Evolutionary conservation across 2,888 invertebrate genomes (phyloP), one percentile per base, ranked within the genome.

Genomic region (Stenichneumon culpator): DNA sequence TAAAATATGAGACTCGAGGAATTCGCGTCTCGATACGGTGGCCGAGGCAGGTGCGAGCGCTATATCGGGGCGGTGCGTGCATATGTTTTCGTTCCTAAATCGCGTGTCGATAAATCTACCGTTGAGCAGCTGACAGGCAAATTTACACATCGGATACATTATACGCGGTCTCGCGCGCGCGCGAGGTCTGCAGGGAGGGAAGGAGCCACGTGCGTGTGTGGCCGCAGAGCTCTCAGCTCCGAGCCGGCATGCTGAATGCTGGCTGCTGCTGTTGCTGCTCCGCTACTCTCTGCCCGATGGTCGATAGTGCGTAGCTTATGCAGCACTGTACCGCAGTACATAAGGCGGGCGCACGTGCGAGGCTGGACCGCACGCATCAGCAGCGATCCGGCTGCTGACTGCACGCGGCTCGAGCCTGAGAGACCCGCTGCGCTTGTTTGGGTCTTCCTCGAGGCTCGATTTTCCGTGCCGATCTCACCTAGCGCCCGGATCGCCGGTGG

Each of bases 121-220:
- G 87, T 87, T 82, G 85, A 82, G 83, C 87, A 87, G 87, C 87
- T 87, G 87, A 86, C 86, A 87, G 83, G 86, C 85, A 83, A 87
- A 86, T 87, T 86, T 85, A 82, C 87, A 75, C 83, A 86, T 87
- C 39, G 83, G 86, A 83, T 87, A 86, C 79, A 81, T 85, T 73
- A 82, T 74, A 82, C 83, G 83, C 74, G 79, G 32, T 74, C 47
- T 74, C 69, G 80, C 77, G 86, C 82, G 54, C 44, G 70, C 73
- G 28, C 50, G 54, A 63, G n/a, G 16, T 25, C 14, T 74, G 50
- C 81, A 75, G 68, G 72, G 75, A 65, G 28, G 72, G 50, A 84
- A 77, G 75, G 70, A 79, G 74, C 79, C 83, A 81, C 85, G 83
- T 68, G 80, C 74, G 78, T 78, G 85, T 77, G 72, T 74, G 83